Evolutionary conservation across 1,140 invertebrate species (phyloP), one percentile per base, ranked within the genome.

Genomic region (Drosophila pallidifrons): DNA sequence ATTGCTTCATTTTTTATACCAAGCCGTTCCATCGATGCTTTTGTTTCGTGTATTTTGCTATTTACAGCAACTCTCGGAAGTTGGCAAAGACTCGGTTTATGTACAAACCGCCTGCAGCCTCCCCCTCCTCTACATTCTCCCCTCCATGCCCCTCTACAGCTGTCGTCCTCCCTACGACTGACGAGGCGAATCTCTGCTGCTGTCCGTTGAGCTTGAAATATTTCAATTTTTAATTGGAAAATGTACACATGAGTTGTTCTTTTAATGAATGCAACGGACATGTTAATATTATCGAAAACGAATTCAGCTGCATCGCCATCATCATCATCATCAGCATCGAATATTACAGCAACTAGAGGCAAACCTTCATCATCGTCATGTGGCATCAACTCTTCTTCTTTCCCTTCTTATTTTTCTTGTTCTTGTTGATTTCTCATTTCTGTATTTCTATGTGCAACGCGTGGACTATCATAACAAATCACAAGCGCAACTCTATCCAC

Each of bases 151-250:
- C 8, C 38, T 41, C 38, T 3, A 20, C 20, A 20, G 20, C 8
- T 43, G 3, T 43, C 11, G 41, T 43, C 41, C 6, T 38, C 35
- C 35, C 6, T 20, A 2, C 35, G 6, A 1, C 35, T 38, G 6
- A 38, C 35, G 35, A 43, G 41, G 41, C 54, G 35, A 57, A 57
- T 57, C 54, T 57, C 38, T 13, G 64, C 54, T 46, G 20, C 57
- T 65, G 54, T 68, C 63, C 61, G 66, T 47, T 69, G 69, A 69
- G 79, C 77, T 76, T 57, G 63, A 73, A 82, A 88, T 91, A 89
- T 91, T 88, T 82, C 90, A 81, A 91, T 89, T 91, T 87, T 91
- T 91, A 89, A 91, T 91, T 91, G 82, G 89, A 91, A 91, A 87
- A 80, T 87, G 79, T 82, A 67, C 89, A 91, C 82, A 91, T 87